phyloP scores from a whole-genome alignment of 2,888 invertebrate species.

The Itoplectis maculator region DNA sequence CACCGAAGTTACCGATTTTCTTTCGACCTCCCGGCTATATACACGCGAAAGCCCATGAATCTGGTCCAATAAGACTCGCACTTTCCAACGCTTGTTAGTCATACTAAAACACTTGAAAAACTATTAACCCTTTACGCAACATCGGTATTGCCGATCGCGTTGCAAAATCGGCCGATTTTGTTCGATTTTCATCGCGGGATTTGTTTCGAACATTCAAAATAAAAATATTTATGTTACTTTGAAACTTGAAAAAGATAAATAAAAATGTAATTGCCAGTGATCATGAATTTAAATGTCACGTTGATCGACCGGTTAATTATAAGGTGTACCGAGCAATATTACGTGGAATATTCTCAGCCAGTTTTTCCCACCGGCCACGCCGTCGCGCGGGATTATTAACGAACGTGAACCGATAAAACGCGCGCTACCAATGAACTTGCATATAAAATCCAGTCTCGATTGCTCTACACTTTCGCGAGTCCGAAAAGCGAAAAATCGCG shows the following conservation, averaged over 20 bases:
- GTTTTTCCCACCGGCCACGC: conserved; percentile 1
- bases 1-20: conserved; percentile 34
- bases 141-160: neutral
- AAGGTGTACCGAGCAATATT: too few relatives aligned
- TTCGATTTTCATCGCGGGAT: too few relatives aligned
- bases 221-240: too few relatives aligned
- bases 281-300: too few relatives aligned
- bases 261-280: too few relatives aligned
- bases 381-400: conserved; percentile 41
- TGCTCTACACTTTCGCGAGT: conserved; percentile 24
- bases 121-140: neutral
- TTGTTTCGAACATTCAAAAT: too few relatives aligned
- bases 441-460: conserved; percentile 59
- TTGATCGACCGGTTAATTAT: too few relatives aligned
- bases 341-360: neutral
- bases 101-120: neutral
- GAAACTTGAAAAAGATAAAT: too few relatives aligned
- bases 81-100: conserved; percentile 1
- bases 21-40: conserved; percentile 22
- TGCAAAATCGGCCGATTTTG: neutral
- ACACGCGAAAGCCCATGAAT: neutral
- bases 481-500: conserved; percentile 16
- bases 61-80: conserved; percentile 10
- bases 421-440: conserved; percentile 50
- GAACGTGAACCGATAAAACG: conserved; percentile 39